Conservation (phyloP, 2,888 invertebrate genomes). For the Synanthedon formicaeformis region DNA sequence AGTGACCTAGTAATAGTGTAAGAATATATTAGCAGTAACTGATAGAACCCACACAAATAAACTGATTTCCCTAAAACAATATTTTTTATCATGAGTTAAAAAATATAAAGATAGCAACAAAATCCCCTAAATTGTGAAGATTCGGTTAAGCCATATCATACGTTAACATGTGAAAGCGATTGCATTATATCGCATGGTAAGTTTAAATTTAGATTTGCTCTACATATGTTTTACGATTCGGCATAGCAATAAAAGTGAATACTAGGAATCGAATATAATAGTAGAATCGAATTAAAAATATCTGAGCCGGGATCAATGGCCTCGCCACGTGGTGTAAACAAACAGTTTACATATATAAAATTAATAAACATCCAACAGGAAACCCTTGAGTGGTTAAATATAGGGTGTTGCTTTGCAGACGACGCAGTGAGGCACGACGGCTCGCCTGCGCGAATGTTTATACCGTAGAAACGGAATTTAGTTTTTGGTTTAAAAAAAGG, state of each 20-base stretch:
- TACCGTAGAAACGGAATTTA: slow-evolving; percentile 34
- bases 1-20: too few species aligned
- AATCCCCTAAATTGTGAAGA: too few species aligned
- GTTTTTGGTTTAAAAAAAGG: neutral
- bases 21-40: too few species aligned
- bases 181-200: too few species aligned
- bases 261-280: neutral
- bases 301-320: slow-evolving; percentile 37
- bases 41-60: too few species aligned
- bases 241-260: neutral
- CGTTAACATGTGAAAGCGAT: too few species aligned
- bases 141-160: too few species aligned
- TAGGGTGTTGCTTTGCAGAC: slow-evolving; percentile 43
- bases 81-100: too few species aligned
- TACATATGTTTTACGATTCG: neutral
- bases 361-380: slow-evolving; percentile 60
- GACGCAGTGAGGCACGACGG: slow-evolving; percentile 8
- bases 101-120: too few species aligned
- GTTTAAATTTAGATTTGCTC: neutral
- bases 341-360: slow-evolving; percentile 50
- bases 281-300: slow-evolving; percentile 17
- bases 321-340: slow-evolving; percentile 60
- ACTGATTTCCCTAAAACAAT: too few species aligned
- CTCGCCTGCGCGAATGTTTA: slow-evolving; percentile 46
- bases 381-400: slow-evolving; percentile 62